Percentiles rank a stretch among this genome's conserved stretches.
phyloP scores from a whole-genome alignment of 2,797 vertebrate genomes.

The Pseudochaenichthys georgianus region DNA sequence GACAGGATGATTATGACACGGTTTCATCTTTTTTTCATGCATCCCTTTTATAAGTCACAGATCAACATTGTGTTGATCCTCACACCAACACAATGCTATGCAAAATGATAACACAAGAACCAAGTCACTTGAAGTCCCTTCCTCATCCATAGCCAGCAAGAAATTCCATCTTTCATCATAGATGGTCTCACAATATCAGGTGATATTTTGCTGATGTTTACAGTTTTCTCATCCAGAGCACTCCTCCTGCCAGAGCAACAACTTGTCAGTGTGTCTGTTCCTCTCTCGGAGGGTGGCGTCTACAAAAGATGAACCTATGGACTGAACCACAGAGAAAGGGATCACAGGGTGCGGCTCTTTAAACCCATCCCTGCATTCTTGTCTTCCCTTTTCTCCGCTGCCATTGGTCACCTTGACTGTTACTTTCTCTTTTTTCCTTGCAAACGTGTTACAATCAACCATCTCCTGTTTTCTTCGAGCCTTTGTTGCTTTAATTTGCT shows the following conservation, averaged over 20 bases:
- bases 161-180: slow-evolving; percentile 1
- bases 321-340: slow-evolving; percentile 60
- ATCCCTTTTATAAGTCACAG: neutral
- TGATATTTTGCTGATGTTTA: slow-evolving; percentile 1
- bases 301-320: slow-evolving; percentile 66
- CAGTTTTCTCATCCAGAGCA: slow-evolving; percentile 2
- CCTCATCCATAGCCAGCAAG: neutral
- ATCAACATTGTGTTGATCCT: too few relatives aligned
- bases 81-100: neutral
- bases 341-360: slow-evolving; percentile 61
- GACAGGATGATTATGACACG: neutral
- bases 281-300: slow-evolving; percentile 29
- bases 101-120: neutral
- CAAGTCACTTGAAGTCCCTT: neutral
- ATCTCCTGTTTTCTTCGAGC: slow-evolving; percentile 50
- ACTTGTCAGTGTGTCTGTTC: slow-evolving; percentile 25
- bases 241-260: slow-evolving; percentile 33
- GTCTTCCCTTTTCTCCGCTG: slow-evolving; percentile 47
- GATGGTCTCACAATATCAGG: neutral
- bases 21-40: neutral
- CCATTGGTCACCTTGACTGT: slow-evolving; percentile 45
- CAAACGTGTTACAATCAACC: slow-evolving; percentile 36
- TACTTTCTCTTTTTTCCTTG: slow-evolving; percentile 63
- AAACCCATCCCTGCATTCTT: slow-evolving; percentile 73
- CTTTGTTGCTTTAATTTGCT: slow-evolving; percentile 37